Evolutionary conservation across 2,888 invertebrate genomes (phyloP).

Genomic region (Polydesmus complanatus): DNA sequence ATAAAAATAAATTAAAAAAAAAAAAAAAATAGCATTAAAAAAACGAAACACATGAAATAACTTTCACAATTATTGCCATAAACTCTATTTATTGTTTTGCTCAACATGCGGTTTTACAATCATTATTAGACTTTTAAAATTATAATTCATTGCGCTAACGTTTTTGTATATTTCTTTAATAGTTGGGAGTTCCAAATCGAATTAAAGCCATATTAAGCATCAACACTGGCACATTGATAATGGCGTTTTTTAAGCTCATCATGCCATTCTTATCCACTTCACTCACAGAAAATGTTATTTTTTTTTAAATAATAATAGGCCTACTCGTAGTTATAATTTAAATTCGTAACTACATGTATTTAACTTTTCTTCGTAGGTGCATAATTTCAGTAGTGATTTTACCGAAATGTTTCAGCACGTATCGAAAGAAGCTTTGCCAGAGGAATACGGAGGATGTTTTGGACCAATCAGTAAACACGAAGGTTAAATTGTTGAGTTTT

Average conservation of each 20-base stretch:
- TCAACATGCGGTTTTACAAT: too few species aligned
- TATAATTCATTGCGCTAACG: too few species aligned
- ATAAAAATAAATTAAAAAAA: constrained; percentile 1
- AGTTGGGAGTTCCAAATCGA: too few species aligned
- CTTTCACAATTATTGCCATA: neutral
- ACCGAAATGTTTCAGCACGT: neutral
- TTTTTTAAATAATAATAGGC: neutral
- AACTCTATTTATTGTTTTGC: too few species aligned
- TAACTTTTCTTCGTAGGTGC: too few species aligned
- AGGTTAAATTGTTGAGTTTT: neutral
- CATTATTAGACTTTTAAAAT: too few species aligned
- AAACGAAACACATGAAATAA: constrained; percentile 2
- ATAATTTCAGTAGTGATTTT: neutral
- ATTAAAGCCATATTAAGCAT: too few species aligned
- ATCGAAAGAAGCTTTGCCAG: neutral
- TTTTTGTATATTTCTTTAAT: too few species aligned
- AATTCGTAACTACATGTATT: neutral
- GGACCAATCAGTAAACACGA: neutral
- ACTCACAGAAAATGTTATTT: neutral
- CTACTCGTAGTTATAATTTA: too few species aligned
- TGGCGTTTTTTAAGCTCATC: neutral
- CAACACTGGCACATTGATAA: too few species aligned
- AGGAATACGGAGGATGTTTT: neutral
- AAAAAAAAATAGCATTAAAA: constrained; percentile 20
- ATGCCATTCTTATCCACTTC: neutral